Evolutionary conservation across 2,888 invertebrate species (phyloP).

Genomic region (Holacanthella duospinosa): DNA sequence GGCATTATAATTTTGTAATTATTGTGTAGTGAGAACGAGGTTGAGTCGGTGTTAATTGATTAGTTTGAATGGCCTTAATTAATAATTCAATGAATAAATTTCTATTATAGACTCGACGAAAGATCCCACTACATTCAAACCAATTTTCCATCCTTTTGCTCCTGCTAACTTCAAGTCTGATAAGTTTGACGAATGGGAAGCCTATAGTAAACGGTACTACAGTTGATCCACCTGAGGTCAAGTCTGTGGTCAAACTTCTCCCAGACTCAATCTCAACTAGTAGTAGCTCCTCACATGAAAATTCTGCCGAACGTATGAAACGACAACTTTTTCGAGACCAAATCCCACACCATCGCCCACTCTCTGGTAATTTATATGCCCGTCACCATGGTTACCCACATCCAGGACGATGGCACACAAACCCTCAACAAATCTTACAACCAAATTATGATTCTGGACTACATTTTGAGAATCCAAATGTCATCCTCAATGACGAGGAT

Average conservation of each 20-base stretch:
- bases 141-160: too few relatives aligned
- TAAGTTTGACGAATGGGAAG: background rate
- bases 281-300: background rate
- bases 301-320: slow-evolving; percentile 12
- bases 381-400: slow-evolving; percentile 32
- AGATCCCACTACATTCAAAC: too few relatives aligned
- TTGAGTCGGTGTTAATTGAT: too few relatives aligned
- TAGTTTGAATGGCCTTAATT: too few relatives aligned
- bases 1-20: too few relatives aligned
- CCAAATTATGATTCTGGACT: slow-evolving; percentile 18
- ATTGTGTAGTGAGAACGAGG: too few relatives aligned
- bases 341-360: slow-evolving; percentile 32
- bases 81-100: too few relatives aligned
- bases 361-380: slow-evolving; percentile 29
- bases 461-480: slow-evolving; percentile 10
- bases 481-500: slow-evolving; percentile 8
- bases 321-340: slow-evolving; percentile 33
- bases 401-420: slow-evolving; percentile 31
- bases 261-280: background rate
- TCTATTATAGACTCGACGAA: too few relatives aligned
- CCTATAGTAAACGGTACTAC: too few relatives aligned
- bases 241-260: too few relatives aligned
- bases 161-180: background rate
- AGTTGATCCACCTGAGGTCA: too few relatives aligned
- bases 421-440: slow-evolving; percentile 12